Conservation (phyloP, 2,888 invertebrate genomes). For the Hirtodrosophila alboralis region DNA sequence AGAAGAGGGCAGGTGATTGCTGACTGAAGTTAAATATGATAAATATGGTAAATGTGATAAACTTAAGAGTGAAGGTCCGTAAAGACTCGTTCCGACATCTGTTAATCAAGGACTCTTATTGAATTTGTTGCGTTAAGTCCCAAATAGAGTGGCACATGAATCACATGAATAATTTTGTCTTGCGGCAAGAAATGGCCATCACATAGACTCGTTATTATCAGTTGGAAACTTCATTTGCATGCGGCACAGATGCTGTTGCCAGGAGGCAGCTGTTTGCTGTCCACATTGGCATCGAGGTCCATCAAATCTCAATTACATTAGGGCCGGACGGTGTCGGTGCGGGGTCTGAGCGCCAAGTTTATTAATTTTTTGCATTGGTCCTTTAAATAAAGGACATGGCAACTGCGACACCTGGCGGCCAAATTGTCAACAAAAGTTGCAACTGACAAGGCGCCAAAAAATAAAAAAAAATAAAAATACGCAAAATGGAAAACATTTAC, state of each 20-base stretch:
- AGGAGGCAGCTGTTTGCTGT: slow-evolving; percentile 7
- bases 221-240: slow-evolving; percentile 34
- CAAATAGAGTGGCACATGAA: slow-evolving; percentile 1
- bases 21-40: no score
- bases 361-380: slow-evolving; percentile 33
- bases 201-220: slow-evolving; percentile 11
- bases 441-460: slow-evolving; percentile 43
- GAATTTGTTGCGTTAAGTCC: background rate
- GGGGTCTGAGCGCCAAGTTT: slow-evolving; percentile 19
- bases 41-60: no score
- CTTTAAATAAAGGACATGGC: slow-evolving; percentile 8
- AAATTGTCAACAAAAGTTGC: slow-evolving; percentile 51
- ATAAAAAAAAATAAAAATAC: slow-evolving; percentile 1
- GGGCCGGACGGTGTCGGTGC: background rate
- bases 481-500: slow-evolving; percentile 25
- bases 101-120: background rate
- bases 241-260: slow-evolving; percentile 30
- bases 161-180: slow-evolving; percentile 7
- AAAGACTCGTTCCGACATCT: no score
- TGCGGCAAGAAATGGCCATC: background rate
- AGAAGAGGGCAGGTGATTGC: no score
- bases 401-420: slow-evolving; percentile 36
- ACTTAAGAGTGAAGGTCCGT: no score
- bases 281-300: slow-evolving; percentile 12
- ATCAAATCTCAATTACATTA: slow-evolving; percentile 44